A percentile compares a stretch with the other conserved stretches of the same genome.
These are phyloP conservation scores for Coracias cyanogaster DNA, from an alignment of 2,797 vertebrate genomes.

Conservation along the genomic window DNA sequence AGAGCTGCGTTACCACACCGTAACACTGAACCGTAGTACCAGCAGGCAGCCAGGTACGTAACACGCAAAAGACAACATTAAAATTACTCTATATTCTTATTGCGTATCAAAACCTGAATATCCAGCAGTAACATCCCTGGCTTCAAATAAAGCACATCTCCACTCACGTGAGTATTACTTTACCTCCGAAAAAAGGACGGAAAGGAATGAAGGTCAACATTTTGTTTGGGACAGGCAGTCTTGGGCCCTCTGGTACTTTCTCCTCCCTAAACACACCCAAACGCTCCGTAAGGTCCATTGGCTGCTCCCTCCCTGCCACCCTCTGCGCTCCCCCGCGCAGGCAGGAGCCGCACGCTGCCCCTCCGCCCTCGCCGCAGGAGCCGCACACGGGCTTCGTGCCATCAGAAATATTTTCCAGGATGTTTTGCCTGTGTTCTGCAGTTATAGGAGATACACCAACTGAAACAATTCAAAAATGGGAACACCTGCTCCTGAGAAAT, in stretches of 20 bases:
- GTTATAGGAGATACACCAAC: conserved; percentile 42
- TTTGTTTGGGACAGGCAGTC: background rate
- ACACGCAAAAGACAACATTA: background rate
- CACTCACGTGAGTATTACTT: background rate
- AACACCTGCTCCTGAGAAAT: conserved; percentile 76
- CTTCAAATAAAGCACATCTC: background rate
- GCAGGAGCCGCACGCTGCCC: background rate
- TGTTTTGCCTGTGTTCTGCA: conserved; percentile 30
- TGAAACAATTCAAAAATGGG: conserved; percentile 44
- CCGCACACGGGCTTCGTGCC: background rate
- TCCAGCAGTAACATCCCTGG: background rate
- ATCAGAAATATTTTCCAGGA: conserved; percentile 38
- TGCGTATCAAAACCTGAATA: background rate
- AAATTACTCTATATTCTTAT: background rate
- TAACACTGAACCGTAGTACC: background rate
- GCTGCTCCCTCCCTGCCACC: background rate
- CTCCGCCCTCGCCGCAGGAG: background rate
- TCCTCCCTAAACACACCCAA: background rate
- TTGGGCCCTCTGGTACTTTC: background rate
- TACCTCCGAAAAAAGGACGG: background rate
- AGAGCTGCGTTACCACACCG: background rate
- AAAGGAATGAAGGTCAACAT: background rate
- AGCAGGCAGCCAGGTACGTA: background rate
- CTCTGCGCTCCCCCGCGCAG: background rate
- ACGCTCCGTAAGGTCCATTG: background rate